Evolutionary conservation across 2,113 vertebrate genomes (phyloP).

Genomic region (Aptenodytes forsteri): DNA sequence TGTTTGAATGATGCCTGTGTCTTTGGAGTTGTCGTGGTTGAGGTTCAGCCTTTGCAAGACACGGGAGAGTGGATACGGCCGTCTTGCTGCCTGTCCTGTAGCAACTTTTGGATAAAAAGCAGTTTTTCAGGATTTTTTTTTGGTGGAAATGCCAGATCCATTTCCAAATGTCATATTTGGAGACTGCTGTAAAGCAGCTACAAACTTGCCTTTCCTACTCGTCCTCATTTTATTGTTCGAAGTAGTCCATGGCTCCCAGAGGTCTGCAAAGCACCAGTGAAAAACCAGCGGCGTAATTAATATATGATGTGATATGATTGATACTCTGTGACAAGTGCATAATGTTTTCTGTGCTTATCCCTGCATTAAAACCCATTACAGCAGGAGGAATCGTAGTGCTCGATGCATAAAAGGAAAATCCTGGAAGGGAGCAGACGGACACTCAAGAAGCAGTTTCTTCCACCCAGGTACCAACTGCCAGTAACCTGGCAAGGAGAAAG

Average conservation of each 20-base stretch:
- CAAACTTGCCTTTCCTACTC: not conserved
- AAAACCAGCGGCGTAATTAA: not conserved
- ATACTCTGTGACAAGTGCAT: not conserved
- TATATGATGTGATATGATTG: not conserved
- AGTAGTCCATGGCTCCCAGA: not conserved
- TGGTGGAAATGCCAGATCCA: not conserved
- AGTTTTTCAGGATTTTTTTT: not conserved
- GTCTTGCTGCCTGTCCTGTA: not conserved
- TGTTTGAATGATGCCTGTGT: not conserved
- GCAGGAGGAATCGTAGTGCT: not conserved
- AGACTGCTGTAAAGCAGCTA: not conserved
- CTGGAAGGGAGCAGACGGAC: fast-evolving
- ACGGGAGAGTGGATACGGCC: fast-evolving
- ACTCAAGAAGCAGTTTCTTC: not conserved
- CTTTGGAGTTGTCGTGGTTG: not conserved
- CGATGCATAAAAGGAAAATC: not conserved
- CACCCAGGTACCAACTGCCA: not conserved
- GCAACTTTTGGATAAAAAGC: not conserved
- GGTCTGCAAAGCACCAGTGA: not conserved
- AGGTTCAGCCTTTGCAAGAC: not conserved
- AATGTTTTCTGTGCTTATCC: not conserved
- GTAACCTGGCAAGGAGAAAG: slow-evolving; percentile 1
- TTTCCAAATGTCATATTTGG: not conserved
- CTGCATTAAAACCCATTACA: not conserved
- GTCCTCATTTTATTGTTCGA: not conserved